Evolutionary conservation across 1,140 invertebrate species (phyloP).

Genomic region (Piezodorus guildinii): DNA sequence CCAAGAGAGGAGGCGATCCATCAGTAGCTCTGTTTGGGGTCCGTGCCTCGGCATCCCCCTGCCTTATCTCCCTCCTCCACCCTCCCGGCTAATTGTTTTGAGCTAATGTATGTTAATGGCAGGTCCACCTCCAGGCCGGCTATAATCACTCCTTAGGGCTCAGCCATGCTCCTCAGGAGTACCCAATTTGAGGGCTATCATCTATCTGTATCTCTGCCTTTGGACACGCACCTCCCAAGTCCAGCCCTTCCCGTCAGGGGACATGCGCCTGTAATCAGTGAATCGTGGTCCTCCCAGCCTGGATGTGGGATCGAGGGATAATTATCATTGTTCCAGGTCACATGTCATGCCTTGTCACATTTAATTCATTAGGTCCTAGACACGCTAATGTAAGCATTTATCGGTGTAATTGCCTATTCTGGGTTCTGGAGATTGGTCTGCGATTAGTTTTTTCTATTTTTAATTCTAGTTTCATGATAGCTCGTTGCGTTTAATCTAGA

Average conservation of each 20-base stretch:
- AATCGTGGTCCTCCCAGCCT: background rate
- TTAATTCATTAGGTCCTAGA: background rate
- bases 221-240: background rate
- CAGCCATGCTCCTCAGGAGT: too few species aligned
- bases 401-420: background rate
- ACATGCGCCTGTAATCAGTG: background rate
- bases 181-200: background rate
- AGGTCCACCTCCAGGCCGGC: background rate
- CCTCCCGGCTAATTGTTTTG: background rate
- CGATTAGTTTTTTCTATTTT: too few species aligned
- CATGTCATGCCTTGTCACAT: background rate
- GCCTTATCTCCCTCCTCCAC: background rate
- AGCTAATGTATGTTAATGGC: background rate
- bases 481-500: too few species aligned
- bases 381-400: background rate
- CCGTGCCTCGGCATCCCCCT: background rate
- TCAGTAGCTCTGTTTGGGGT: background rate
- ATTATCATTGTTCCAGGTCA: too few species aligned
- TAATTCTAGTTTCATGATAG: too few species aligned
- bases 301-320: too few species aligned
- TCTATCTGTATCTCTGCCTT: background rate
- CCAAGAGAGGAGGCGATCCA: background rate
- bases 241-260: background rate
- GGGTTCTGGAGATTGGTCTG: too few species aligned
- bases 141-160: background rate